These are phyloP conservation scores for Thinocorus orbignyianus DNA, from an alignment of 2,113 vertebrate species.

Conservation along the genomic window DNA sequence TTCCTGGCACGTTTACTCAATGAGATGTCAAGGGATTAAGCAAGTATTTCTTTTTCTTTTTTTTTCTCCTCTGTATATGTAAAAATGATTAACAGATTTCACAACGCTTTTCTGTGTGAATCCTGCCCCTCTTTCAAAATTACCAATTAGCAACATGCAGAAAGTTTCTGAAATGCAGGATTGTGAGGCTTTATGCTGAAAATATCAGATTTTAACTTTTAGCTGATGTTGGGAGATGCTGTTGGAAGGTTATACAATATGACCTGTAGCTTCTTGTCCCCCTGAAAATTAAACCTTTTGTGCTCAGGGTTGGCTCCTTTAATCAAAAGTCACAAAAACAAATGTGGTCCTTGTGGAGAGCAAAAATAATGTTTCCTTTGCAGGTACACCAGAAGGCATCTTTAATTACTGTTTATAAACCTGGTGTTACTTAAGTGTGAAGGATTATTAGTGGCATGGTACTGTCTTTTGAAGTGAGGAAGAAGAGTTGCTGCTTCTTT, in stretches of 20 bases:
- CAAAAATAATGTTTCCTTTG: not conserved
- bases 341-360: conserved; percentile 8
- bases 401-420: conserved; percentile 45
- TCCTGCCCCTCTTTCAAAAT: not conserved
- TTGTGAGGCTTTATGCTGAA: not conserved
- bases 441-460: not conserved
- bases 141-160: not conserved
- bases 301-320: not conserved
- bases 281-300: conserved; percentile 2
- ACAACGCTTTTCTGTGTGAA: not conserved
- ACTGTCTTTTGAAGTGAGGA: conserved; percentile 32
- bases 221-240: not conserved
- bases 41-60: not conserved
- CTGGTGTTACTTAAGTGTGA: not conserved
- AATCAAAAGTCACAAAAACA: conserved; percentile 8
- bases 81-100: not conserved
- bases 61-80: not conserved
- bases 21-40: not conserved
- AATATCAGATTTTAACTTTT: not conserved
- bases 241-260: not conserved
- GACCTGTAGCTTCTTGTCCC: conserved; percentile 5
- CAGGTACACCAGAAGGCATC: conserved; percentile 18
- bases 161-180: not conserved
- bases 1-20: not conserved
- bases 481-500: not conserved